Evolutionary conservation across 2,113 vertebrate species (phyloP).

Genomic region (Tachycineta bicolor): DNA sequence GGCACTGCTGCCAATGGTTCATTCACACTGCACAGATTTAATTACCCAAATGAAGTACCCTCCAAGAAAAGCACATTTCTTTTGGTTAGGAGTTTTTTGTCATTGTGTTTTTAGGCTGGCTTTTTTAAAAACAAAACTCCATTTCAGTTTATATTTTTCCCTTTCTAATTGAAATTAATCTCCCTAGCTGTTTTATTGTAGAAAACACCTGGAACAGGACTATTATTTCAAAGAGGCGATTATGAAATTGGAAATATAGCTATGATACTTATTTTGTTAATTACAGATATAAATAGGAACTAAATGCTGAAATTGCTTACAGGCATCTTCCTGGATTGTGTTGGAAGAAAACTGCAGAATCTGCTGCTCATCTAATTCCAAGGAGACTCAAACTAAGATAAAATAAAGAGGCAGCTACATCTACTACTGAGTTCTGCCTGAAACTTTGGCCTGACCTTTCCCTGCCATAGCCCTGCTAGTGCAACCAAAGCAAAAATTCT

Average conservation of each 20-base stretch:
- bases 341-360: constrained; percentile 36
- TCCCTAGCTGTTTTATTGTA: constrained; percentile 74
- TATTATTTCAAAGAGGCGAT: constrained; percentile 75
- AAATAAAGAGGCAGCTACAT: background rate
- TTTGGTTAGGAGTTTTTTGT: background rate
- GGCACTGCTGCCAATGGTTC: constrained; percentile 23
- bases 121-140: background rate
- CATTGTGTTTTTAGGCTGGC: background rate
- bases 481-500: background rate
- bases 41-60: constrained; percentile 63
- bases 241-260: constrained; percentile 77
- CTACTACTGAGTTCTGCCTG: background rate
- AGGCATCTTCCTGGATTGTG: background rate
- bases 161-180: constrained; percentile 78
- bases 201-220: constrained; percentile 73
- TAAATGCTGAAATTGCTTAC: constrained; percentile 32
- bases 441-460: background rate
- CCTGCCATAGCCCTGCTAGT: background rate
- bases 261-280: constrained; percentile 62
- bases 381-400: background rate
- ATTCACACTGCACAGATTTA: constrained; percentile 52
- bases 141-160: constrained; percentile 62
- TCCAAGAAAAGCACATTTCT: constrained; percentile 29
- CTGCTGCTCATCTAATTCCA: background rate
- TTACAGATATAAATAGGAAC: constrained; percentile 59